Evolutionary conservation across 2,797 vertebrate genomes (phyloP).

Genomic region (Petrocephalus schoutedeni): DNA sequence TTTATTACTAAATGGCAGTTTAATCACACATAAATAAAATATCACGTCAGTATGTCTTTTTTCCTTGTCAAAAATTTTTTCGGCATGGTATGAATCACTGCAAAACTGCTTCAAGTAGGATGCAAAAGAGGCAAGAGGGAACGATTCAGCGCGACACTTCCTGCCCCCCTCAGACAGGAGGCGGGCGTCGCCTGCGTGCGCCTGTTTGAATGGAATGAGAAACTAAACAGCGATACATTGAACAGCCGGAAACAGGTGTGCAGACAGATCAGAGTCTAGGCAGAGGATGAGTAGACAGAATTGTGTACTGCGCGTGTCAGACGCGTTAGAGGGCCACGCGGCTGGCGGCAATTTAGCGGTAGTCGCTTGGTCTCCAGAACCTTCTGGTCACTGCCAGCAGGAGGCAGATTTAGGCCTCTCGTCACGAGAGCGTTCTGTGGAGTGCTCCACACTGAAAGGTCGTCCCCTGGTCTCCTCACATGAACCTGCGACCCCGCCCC

Average conservation of each 20-base stretch:
- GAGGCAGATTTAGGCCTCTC: not conserved
- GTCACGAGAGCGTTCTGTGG: not conserved
- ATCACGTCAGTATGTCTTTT: conserved; percentile 32
- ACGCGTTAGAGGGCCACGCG: not conserved
- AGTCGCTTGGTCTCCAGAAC: conserved; percentile 19
- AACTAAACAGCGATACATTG: conserved; percentile 36
- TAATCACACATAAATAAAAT: conserved; percentile 39
- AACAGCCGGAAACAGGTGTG: conserved; percentile 35
- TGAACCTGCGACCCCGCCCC: conserved; percentile 12
- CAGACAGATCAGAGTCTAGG: conserved; percentile 27
- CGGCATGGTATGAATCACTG: conserved; percentile 34
- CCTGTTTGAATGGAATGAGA: conserved; percentile 29
- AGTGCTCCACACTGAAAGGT: not conserved
- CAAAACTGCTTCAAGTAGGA: conserved; percentile 52
- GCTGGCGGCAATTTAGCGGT: conserved; percentile 16
- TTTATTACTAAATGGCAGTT: conserved; percentile 32
- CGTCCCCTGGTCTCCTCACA: not conserved
- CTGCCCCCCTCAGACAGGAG: not conserved
- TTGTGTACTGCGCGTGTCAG: not conserved
- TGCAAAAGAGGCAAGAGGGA: conserved; percentile 18
- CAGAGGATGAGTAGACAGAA: conserved; percentile 27
- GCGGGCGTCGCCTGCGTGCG: not conserved
- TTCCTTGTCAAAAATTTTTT: conserved; percentile 18
- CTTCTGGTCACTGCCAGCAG: conserved; percentile 17
- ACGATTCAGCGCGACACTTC: conserved; percentile 7